Evolutionary conservation across 2,797 vertebrate genomes (phyloP).

Genomic region (Chelonia mydas): DNA sequence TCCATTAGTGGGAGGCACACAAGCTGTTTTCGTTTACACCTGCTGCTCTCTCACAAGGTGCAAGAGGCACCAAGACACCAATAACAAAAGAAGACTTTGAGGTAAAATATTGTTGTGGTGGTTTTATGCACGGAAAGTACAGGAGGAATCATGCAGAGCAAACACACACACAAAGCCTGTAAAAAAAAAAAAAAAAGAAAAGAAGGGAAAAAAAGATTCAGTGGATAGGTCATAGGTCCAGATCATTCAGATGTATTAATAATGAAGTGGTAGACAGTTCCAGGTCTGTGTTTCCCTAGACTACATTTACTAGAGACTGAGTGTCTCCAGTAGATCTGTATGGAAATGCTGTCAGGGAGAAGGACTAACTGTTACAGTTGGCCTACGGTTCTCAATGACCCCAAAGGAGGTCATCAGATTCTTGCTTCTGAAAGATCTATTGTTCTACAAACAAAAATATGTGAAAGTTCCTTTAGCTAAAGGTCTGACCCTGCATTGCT

Average conservation of each 20-base stretch:
- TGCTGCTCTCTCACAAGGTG: not conserved
- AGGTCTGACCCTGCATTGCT: not conserved
- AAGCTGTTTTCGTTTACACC: not conserved
- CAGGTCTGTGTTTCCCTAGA: slow-evolving; percentile 58
- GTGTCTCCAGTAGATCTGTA: slow-evolving; percentile 50
- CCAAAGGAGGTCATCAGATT: slow-evolving; percentile 31
- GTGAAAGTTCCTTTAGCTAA: not conserved
- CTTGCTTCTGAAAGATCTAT: not conserved
- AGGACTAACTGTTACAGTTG: slow-evolving; percentile 15
- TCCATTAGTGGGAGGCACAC: rapidly evolving
- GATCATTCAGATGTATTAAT: slow-evolving; percentile 68
- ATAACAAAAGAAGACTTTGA: not conserved
- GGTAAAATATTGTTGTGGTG: not conserved
- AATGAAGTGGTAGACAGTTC: slow-evolving; percentile 68
- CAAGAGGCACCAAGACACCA: not conserved
- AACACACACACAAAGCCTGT: not conserved
- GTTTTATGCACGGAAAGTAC: not conserved
- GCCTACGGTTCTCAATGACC: slow-evolving; percentile 33
- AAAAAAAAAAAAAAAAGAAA: not conserved
- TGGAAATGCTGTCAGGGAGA: slow-evolving; percentile 56
- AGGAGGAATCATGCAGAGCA: rapidly evolving
- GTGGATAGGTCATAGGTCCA: slow-evolving; percentile 61
- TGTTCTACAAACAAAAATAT: slow-evolving; percentile 24
- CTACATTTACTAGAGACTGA: slow-evolving; percentile 49
- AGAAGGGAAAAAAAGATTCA: slow-evolving; percentile 8